Evolutionary conservation across 2,888 invertebrate species (phyloP).

Genomic region (Dermolepida albohirtum): DNA sequence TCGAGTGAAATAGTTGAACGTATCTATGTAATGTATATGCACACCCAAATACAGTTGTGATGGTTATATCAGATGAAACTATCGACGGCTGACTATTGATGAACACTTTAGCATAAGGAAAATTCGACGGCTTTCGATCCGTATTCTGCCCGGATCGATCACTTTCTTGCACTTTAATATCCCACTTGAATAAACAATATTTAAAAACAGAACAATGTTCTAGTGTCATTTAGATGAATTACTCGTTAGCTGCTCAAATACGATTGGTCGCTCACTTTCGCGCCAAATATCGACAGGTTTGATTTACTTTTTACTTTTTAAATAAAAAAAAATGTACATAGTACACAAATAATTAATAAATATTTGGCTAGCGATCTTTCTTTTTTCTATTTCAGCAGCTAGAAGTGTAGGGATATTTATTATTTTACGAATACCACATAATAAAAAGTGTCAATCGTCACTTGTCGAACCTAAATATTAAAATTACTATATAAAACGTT

Average conservation of each 20-base stretch:
- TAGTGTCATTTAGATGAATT: slow-evolving; percentile 60
- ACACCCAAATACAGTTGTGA: slow-evolving; percentile 55
- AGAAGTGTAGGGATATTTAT: slow-evolving; percentile 47
- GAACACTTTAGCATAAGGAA: slow-evolving; percentile 62
- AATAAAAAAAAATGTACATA: slow-evolving; percentile 58
- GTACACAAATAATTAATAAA: slow-evolving; percentile 59
- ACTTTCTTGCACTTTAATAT: slow-evolving; percentile 55
- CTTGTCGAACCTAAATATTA: slow-evolving; percentile 45
- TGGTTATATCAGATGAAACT: slow-evolving; percentile 58
- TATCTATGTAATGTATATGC: slow-evolving; percentile 37
- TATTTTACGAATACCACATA: slow-evolving; percentile 59
- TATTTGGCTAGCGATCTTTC: slow-evolving; percentile 45
- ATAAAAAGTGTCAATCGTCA: slow-evolving; percentile 46
- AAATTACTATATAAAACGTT: slow-evolving; percentile 56
- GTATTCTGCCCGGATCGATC: slow-evolving; percentile 46
- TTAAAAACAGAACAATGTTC: slow-evolving; percentile 66
- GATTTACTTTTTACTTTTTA: slow-evolving; percentile 27
- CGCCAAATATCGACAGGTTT: slow-evolving; percentile 46
- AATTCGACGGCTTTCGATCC: slow-evolving; percentile 47
- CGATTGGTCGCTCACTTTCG: slow-evolving; percentile 32
- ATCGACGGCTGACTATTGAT: slow-evolving; percentile 62
- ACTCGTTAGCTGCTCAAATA: slow-evolving; percentile 48
- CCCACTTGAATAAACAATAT: slow-evolving; percentile 62
- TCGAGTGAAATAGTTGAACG: slow-evolving; percentile 35
- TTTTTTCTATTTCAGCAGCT: slow-evolving; percentile 47